Evolutionary conservation across 1,140 invertebrate genomes (phyloP), one percentile per base, ranked within the genome.

Genomic region (Bombus difficillimus): DNA sequence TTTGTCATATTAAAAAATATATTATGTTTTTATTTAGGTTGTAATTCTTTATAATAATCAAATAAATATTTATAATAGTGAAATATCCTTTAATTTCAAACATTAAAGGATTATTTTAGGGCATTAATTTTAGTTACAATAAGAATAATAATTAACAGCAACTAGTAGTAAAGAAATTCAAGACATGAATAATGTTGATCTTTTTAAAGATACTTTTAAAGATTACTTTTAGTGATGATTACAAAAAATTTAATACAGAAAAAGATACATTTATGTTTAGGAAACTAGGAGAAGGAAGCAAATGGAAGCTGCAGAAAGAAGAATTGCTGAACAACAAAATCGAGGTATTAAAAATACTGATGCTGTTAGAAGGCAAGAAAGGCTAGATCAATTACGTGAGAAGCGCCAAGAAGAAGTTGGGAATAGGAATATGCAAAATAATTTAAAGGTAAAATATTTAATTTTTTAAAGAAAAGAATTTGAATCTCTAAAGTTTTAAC

Each of bases 271-370:
- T 62, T 4, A 59, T 41, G 34, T 88, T 81, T 79, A 96, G 96
- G 95, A 96, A 88, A 95, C 93, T 41, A 92, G 94, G 43, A 90
- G 96, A 80, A 92, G 91, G 37, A 95, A 95, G 85, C 93, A 95
- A 86, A 95, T 94, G 18, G 96, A 96, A 89, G 96, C 96, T 39
- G 96, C 96, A 73, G 96, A 96, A 82, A 95, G 92, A 86, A 92
- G 96, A 79, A 86, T 94, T 64, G 88, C 92, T 75, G 94, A 96
- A 66, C 93, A 95, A 81, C 95, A 96, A 88, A 89, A 81, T 66
- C 90, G 96, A 83, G 96, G 96, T 28, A 94, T 96, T 39, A 96
- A 96, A 89, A 95, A 96, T 93, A 91, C 95, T 12, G 95, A 96
- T 75, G 93, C 92, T 41, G 93, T 96, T 1, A 95, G 94, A 88